These are phyloP conservation scores for Silurus asotus DNA, from an alignment of 2,113 vertebrate genomes.

Conservation along the genomic window DNA sequence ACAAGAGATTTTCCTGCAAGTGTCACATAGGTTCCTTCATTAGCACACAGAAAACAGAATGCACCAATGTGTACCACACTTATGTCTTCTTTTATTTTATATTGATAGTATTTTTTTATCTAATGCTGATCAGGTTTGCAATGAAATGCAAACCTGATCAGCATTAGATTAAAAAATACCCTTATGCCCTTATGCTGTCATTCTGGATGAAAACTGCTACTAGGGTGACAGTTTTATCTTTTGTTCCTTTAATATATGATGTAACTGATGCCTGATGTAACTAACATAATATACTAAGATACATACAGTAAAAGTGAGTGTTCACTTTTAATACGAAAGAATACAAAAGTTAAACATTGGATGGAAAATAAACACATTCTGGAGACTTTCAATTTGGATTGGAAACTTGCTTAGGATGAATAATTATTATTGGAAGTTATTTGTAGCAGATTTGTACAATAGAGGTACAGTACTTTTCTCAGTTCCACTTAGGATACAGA, in stretches of 20 bases:
- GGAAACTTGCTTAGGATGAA: no score
- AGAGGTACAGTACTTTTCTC: neutral
- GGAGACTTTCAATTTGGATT: no score
- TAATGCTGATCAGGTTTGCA: no score
- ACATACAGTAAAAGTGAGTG: neutral
- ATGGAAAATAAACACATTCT: no score
- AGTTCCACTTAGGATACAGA: neutral
- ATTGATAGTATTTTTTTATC: no score
- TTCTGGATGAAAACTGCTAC: neutral
- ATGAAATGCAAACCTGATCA: no score
- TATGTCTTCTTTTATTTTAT: no score
- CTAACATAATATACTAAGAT: neutral
- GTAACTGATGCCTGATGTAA: no score
- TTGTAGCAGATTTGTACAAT: neutral
- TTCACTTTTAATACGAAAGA: no score
- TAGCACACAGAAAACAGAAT: neutral
- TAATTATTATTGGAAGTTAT: neutral
- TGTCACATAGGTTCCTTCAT: neutral
- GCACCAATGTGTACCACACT: neutral
- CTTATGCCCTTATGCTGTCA: no score
- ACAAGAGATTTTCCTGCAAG: neutral
- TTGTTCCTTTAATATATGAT: neutral
- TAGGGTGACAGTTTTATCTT: neutral
- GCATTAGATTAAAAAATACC: no score
- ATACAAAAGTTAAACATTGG: no score